Evolutionary conservation across 2,888 invertebrate genomes (phyloP).

Genomic region (Apeira syringaria): DNA sequence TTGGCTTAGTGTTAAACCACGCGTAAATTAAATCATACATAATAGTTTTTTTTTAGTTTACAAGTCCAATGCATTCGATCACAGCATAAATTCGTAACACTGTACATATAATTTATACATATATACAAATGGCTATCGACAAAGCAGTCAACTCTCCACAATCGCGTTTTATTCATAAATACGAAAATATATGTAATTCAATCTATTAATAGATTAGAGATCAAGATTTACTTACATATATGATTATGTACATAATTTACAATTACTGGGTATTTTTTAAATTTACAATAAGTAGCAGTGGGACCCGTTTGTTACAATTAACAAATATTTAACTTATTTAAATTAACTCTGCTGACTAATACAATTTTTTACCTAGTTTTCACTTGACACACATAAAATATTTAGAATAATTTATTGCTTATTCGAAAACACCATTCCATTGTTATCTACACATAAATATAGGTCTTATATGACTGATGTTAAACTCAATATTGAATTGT

Average conservation of each 20-base stretch:
- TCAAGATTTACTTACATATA: slow-evolving; percentile 60
- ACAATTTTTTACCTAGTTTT: slow-evolving; percentile 21
- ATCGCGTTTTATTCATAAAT: slow-evolving; percentile 48
- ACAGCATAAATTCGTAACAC: slow-evolving; percentile 66
- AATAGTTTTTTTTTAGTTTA: not conserved
- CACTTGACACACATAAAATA: slow-evolving; percentile 34
- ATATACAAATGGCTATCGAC: slow-evolving; percentile 58
- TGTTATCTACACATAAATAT: not conserved
- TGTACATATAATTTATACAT: too few species aligned
- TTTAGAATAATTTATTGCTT: slow-evolving; percentile 35
- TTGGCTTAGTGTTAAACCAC: too few species aligned
- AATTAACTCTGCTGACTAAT: not conserved
- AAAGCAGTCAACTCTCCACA: slow-evolving; percentile 51
- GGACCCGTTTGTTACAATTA: slow-evolving; percentile 50
- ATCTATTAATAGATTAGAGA: slow-evolving; percentile 66
- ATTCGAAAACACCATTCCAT: slow-evolving; percentile 1
- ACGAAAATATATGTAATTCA: slow-evolving; percentile 80
- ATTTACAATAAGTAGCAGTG: slow-evolving; percentile 52
- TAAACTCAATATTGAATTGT: too few species aligned
- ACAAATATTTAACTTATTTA: slow-evolving; percentile 19
- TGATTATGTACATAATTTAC: slow-evolving; percentile 32
- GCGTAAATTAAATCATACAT: not conserved
- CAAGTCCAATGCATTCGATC: slow-evolving; percentile 45
- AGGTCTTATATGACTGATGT: not conserved
- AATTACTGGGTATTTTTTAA: slow-evolving; percentile 19